Evolutionary conservation across 2,113 vertebrate genomes (phyloP).

Genomic region (Probosciger aterrimus): DNA sequence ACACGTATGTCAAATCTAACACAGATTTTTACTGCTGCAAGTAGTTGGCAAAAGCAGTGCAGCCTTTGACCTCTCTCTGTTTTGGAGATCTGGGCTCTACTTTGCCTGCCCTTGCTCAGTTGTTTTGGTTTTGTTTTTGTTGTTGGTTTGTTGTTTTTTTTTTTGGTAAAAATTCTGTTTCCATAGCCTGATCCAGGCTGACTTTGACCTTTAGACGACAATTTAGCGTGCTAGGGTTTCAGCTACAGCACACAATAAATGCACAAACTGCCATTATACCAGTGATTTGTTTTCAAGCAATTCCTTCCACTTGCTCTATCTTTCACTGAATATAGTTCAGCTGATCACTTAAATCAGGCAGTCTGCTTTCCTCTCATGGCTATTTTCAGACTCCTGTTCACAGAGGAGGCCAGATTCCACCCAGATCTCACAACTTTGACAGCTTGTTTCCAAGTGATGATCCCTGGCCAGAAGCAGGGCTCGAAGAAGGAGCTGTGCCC

Average conservation of each 20-base stretch:
- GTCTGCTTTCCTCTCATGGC: not conserved
- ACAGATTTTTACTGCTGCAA: not conserved
- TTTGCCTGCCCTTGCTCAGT: not conserved
- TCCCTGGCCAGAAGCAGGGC: not conserved
- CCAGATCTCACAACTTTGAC: not conserved
- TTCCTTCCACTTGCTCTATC: not conserved
- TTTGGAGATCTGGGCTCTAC: not conserved
- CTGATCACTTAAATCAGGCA: not conserved
- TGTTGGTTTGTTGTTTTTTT: not conserved
- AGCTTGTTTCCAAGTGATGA: not conserved
- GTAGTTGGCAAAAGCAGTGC: not conserved
- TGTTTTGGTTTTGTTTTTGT: not conserved
- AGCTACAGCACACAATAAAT: not conserved
- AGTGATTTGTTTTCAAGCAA: not conserved
- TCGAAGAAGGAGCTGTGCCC: not conserved
- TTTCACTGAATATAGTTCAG: not conserved
- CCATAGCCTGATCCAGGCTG: not conserved
- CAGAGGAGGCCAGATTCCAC: not conserved
- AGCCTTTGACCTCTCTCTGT: not conserved
- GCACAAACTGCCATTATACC: not conserved
- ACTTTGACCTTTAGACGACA: not conserved
- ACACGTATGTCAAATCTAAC: not conserved
- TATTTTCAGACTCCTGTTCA: not conserved
- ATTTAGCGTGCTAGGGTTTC: not conserved
- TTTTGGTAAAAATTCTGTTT: not conserved